phyloP scores from a whole-genome alignment of 2,797 vertebrate genomes.

The Phoxinus dragarum region DNA sequence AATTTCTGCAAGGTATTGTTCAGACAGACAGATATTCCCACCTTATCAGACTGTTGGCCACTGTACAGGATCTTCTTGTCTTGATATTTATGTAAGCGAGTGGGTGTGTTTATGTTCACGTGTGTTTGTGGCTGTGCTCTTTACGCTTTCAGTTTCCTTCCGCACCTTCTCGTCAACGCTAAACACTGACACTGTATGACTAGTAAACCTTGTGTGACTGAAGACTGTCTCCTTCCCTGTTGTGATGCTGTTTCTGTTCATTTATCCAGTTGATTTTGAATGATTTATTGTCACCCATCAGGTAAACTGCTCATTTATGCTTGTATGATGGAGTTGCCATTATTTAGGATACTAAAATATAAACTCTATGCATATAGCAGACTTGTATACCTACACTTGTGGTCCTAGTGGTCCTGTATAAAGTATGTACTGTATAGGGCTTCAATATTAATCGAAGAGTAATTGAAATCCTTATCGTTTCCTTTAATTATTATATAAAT shows the following conservation, averaged over 20 bases:
- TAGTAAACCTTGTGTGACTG: not conserved
- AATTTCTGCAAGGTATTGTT: not conserved
- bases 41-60: not conserved
- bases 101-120: not conserved
- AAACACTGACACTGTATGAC: not conserved
- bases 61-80: not conserved
- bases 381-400: not conserved
- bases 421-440: too few relatives aligned
- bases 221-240: not conserved
- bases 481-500: too few relatives aligned
- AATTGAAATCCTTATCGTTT: too few relatives aligned
- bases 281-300: not conserved
- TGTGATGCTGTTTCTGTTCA: not conserved
- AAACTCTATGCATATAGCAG: not conserved
- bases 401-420: not conserved
- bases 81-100: not conserved
- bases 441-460: too few relatives aligned
- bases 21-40: too few relatives aligned
- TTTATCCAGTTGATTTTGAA: not conserved
- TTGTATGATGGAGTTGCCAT: not conserved
- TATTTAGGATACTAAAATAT: not conserved
- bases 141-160: slow-evolving; percentile 9
- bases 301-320: not conserved
- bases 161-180: not conserved
- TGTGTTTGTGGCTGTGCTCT: not conserved